Conservation (phyloP, 2,797 vertebrate species). For the Gymnocypris eckloni region DNA sequence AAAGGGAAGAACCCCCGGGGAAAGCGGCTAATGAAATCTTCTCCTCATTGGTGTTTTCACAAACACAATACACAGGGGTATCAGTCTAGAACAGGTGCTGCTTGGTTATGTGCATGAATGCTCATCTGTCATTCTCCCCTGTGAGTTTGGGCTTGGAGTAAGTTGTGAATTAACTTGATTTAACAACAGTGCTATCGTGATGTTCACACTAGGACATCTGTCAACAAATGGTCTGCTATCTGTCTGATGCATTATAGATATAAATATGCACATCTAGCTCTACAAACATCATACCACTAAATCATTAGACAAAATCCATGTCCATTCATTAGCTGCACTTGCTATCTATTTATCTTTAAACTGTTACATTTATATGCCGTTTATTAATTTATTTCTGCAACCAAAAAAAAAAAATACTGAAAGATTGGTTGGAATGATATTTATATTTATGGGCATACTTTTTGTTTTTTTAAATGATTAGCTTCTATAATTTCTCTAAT, state of each 20-base stretch:
- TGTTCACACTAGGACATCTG: slow-evolving; percentile 37
- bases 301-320: background rate
- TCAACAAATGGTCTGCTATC: slow-evolving; percentile 19
- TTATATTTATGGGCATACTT: background rate
- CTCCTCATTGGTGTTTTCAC: slow-evolving; percentile 74
- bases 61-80: slow-evolving; percentile 74
- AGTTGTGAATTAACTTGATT: slow-evolving; percentile 53
- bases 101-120: slow-evolving; percentile 56
- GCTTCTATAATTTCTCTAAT: background rate
- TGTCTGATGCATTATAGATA: background rate
- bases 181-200: slow-evolving; percentile 54
- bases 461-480: background rate
- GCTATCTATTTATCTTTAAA: background rate
- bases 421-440: background rate
- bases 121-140: slow-evolving; percentile 61
- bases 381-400: background rate
- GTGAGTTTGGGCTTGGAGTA: slow-evolving; percentile 50
- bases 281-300: background rate
- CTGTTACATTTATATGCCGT: background rate
- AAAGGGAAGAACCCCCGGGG: slow-evolving; percentile 70
- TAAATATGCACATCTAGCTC: background rate
- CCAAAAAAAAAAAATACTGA: background rate
- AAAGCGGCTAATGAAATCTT: slow-evolving; percentile 82
- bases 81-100: slow-evolving; percentile 74
- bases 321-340: background rate